phyloP scores from a whole-genome alignment of 2,113 vertebrate genomes.

The Chiloscyllium plagiosum region DNA sequence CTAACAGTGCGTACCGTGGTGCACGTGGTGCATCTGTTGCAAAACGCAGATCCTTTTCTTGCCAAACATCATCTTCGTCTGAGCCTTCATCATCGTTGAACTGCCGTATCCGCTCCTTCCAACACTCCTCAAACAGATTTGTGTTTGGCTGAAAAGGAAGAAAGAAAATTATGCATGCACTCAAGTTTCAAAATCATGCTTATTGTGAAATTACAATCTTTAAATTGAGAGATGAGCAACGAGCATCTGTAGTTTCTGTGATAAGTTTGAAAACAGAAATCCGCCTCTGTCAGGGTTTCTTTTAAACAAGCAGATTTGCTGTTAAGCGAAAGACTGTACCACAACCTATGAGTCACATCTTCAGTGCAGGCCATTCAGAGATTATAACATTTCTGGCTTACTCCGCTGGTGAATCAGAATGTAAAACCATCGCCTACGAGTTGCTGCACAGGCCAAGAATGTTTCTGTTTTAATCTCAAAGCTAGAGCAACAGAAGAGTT shows the following conservation, averaged over 20 bases:
- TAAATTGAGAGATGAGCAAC: no score
- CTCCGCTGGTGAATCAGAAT: neutral
- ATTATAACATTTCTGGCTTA: neutral
- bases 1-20: slow-evolving; percentile 40
- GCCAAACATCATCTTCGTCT: slow-evolving; percentile 57
- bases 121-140: slow-evolving; percentile 58
- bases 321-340: neutral
- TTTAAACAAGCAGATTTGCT: neutral
- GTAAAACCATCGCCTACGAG: neutral
- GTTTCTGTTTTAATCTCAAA: neutral
- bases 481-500: neutral
- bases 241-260: neutral
- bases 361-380: neutral
- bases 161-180: neutral
- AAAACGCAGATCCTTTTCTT: slow-evolving; percentile 42
- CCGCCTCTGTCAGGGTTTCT: neutral
- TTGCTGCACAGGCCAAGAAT: neutral
- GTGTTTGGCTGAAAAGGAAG: slow-evolving; percentile 50
- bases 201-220: neutral
- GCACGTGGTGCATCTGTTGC: slow-evolving; percentile 37
- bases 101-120: slow-evolving; percentile 59
- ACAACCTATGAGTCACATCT: neutral
- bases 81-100: slow-evolving; percentile 54
- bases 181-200: neutral
- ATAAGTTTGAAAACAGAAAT: neutral